These are phyloP conservation scores for Daphoenositta chrysoptera DNA, from an alignment of 2,113 vertebrate species.

Conservation along the genomic window DNA sequence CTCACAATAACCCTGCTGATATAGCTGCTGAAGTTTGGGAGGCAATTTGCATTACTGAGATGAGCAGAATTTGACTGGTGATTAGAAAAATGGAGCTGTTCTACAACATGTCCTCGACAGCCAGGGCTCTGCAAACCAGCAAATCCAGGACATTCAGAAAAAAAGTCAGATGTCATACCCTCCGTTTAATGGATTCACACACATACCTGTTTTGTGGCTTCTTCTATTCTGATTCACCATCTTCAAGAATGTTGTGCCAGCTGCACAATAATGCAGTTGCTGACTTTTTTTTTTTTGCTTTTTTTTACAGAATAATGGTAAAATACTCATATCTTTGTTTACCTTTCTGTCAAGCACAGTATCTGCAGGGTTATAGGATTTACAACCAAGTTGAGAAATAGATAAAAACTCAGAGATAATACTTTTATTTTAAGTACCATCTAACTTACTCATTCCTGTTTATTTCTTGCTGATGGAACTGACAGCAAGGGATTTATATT, in stretches of 20 bases:
- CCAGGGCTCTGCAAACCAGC: not conserved
- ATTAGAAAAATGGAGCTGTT: not conserved
- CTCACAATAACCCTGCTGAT: not conserved
- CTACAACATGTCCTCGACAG: not conserved
- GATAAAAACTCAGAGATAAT: not conserved
- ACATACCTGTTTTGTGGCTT: not conserved
- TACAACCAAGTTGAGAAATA: not conserved
- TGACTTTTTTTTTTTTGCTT: not conserved
- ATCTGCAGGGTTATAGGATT: not conserved
- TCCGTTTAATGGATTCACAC: not conserved
- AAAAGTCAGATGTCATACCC: not conserved
- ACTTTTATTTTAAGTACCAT: not conserved
- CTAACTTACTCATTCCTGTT: not conserved
- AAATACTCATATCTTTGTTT: not conserved
- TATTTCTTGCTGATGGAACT: not conserved
- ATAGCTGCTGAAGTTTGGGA: not conserved
- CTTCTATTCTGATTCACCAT: not conserved
- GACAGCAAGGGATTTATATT: not conserved
- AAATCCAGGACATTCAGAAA: not conserved
- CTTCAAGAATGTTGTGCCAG: not conserved
- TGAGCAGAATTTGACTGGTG: not conserved
- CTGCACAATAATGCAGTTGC: not conserved
- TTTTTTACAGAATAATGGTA: not conserved
- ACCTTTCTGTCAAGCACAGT: not conserved
- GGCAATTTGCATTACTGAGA: not conserved